These are phyloP conservation scores for Spodoptera frugiperda DNA, from an alignment of 1,140 invertebrate genomes.

Conservation along the genomic window DNA sequence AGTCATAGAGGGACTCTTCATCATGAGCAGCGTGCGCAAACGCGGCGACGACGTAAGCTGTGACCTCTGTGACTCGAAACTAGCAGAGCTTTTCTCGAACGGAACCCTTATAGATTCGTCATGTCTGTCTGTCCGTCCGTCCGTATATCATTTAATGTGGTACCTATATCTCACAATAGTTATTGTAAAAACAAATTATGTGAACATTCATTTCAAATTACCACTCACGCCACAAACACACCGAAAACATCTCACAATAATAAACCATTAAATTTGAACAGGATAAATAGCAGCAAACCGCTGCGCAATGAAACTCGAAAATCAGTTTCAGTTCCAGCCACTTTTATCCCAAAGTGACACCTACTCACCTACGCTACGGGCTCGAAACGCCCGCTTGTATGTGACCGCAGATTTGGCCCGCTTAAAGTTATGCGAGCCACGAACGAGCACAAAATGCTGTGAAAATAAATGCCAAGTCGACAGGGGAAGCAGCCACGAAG, in stretches of 20 bases:
- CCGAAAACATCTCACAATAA: not conserved
- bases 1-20: too few relatives aligned
- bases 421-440: slow-evolving; percentile 28
- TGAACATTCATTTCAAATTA: too few relatives aligned
- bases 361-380: not conserved
- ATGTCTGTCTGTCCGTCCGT: too few relatives aligned
- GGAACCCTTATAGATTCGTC: too few relatives aligned
- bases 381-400: not conserved
- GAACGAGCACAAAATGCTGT: slow-evolving; percentile 3
- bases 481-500: not conserved
- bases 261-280: not conserved
- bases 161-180: too few relatives aligned
- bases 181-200: too few relatives aligned
- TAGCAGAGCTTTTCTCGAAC: too few relatives aligned
- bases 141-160: too few relatives aligned
- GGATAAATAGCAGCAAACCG: not conserved
- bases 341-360: slow-evolving; percentile 4
- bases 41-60: too few relatives aligned
- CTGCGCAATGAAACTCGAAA: not conserved
- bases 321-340: slow-evolving; percentile 5
- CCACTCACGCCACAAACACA: not conserved
- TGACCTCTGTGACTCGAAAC: too few relatives aligned
- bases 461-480: slow-evolving; percentile 15
- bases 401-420: slow-evolving; percentile 30
- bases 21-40: too few relatives aligned